phyloP scores from a whole-genome alignment of 1,140 invertebrate species.

The Formica selysi region DNA sequence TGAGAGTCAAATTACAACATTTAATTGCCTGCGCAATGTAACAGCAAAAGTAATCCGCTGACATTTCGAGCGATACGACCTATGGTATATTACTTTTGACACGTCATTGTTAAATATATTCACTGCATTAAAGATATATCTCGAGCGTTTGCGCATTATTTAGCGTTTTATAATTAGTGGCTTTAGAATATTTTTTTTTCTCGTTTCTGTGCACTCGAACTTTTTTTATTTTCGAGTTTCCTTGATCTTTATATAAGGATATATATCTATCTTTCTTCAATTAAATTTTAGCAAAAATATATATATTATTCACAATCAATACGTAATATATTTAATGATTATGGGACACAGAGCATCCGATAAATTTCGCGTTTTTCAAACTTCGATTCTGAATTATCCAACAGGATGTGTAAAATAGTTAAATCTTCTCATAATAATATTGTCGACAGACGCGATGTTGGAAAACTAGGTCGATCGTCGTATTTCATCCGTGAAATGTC shows the following conservation, averaged over 20 bases:
- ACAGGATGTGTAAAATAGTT: conserved; percentile 29
- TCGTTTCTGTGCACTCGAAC: neutral
- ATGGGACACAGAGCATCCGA: neutral
- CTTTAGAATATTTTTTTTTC: neutral
- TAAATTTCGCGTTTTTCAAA: conserved; percentile 20
- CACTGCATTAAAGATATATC: neutral
- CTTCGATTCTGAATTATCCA: conserved; percentile 73
- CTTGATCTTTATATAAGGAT: neutral
- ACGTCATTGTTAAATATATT: conserved; percentile 26
- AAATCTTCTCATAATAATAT: conserved; percentile 46
- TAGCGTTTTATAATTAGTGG: conserved; percentile 5
- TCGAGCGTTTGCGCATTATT: neutral
- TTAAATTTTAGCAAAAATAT: neutral
- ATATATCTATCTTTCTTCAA: neutral
- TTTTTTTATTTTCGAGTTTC: neutral
- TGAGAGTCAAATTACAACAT: conserved; percentile 7
- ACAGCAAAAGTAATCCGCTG: conserved; percentile 16
- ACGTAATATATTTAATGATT: neutral
- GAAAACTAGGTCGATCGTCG: conserved; percentile 30
- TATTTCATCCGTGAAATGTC: conserved; percentile 56
- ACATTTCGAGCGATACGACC: conserved; percentile 20
- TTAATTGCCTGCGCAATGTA: neutral
- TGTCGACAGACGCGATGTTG: neutral
- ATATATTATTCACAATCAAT: neutral
- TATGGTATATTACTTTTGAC: conserved; percentile 34